phyloP scores from a whole-genome alignment of 2,888 invertebrate species.

The Chorisops tibialis region DNA sequence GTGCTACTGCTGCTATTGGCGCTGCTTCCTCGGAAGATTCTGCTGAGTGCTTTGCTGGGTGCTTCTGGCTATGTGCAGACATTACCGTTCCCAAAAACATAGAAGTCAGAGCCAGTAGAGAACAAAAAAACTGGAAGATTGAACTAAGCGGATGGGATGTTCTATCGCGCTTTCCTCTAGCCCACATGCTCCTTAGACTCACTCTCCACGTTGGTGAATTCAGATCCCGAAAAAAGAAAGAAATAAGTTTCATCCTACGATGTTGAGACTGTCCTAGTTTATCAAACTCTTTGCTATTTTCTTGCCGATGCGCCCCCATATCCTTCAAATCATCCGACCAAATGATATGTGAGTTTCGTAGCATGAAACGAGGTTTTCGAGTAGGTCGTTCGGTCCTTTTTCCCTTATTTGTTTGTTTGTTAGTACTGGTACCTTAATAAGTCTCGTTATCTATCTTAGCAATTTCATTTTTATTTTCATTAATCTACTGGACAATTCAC shows the following conservation, averaged over 20 bases:
- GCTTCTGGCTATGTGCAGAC: conserved; percentile 27
- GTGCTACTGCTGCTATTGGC: neutral
- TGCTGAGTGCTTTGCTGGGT: conserved; percentile 2
- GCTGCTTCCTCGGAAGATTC: neutral
- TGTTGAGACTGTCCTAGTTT: conserved; percentile 28
- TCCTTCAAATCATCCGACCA: neutral
- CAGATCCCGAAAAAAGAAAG: conserved; percentile 4
- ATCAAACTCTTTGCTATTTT: conserved; percentile 27
- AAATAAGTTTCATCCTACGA: conserved; percentile 27
- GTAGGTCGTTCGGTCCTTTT: too few relatives aligned
- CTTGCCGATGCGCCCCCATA: too few relatives aligned
- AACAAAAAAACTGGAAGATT: neutral
- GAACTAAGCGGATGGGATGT: conserved; percentile 9
- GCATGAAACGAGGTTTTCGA: too few relatives aligned
- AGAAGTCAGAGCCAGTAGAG: neutral
- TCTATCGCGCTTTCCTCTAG: conserved; percentile 4
- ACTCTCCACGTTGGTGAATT: neutral
- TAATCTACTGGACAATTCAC: too few relatives aligned
- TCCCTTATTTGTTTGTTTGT: too few relatives aligned
- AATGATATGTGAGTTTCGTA: neutral
- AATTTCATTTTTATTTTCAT: too few relatives aligned
- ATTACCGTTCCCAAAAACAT: conserved; percentile 7
- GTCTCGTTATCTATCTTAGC: too few relatives aligned
- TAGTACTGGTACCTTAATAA: too few relatives aligned
- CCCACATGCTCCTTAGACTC: conserved; percentile 22